Base-by-base conservation (phyloP, 1,140 invertebrate genomes). In the Octopus sinensis region DNA sequence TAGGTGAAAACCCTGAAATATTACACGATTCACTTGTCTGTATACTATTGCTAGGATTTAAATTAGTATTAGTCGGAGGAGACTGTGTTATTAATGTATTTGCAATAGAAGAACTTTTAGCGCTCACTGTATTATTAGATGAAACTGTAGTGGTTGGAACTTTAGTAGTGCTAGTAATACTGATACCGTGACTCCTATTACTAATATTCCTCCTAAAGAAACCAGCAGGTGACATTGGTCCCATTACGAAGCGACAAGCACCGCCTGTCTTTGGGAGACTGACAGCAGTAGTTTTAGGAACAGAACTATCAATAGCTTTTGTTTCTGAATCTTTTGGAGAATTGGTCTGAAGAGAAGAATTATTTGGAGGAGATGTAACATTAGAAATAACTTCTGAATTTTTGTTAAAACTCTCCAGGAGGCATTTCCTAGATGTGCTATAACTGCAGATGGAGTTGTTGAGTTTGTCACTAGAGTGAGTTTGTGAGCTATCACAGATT, bases 171-270 rank as follows among this genome's bases (percentile, higher is more conserved):
- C 68, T 73, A 23, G 30, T 17, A 23, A 73, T 73, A 73, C 68
- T 73, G 68, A 73, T 73, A n/a, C 68, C 68, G 6, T n/a, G 68
- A 73, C 68, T 73, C 30, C 68, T 73, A 73, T 23, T 73, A 73
- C 68, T 73, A n/a, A 5, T 73, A 23, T 73, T 73, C 68, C 68
- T 73, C 68, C 68, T 13, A 23, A 73, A 73, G 68, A 73, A 73
- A n/a, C 13, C 68, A 73, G 13, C 17, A 5, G 7, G 68, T 10
- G 68, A 23, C 68, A 73, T 73, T 73, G 68, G 68, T 73, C 68
- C 68, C 68, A 73, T 73, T 23, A 73, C 68, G 30, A 73, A 73
- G 30, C 68, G 68, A 73, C 68, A 73, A n/a, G 68, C 68, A n/a
- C 68, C 68, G 17, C 68, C 68, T n/a, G 9, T 17, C 68, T 73